These are phyloP conservation scores for Coecobrya sp. DNA, from an alignment of 2,888 invertebrate genomes.

Conservation along the genomic window DNA sequence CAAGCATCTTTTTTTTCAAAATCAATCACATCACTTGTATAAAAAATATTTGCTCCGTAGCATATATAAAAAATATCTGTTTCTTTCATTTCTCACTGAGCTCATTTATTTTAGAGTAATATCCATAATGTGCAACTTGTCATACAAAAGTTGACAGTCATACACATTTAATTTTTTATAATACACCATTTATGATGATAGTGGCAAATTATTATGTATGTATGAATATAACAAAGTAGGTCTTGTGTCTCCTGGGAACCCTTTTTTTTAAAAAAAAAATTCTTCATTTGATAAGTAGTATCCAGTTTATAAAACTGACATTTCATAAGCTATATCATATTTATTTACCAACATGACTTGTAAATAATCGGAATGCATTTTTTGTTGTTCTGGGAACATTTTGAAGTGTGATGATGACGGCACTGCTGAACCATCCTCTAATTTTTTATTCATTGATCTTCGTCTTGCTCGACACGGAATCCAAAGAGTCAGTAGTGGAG, in stretches of 20 bases:
- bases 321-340: constrained; percentile 36
- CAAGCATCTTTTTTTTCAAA: neutral
- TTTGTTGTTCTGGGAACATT: constrained; percentile 27
- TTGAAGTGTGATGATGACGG: neutral
- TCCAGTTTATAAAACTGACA: constrained; percentile 65
- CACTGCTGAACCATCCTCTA: neutral
- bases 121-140: constrained; percentile 49
- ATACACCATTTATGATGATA: constrained; percentile 35
- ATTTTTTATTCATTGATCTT: constrained; percentile 37
- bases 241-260: constrained; percentile 55
- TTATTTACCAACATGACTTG: constrained; percentile 40
- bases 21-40: neutral
- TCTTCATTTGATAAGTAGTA: constrained; percentile 1
- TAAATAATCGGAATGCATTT: constrained; percentile 54
- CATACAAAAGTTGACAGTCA: constrained; percentile 34
- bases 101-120: constrained; percentile 35
- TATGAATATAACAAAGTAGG: constrained; percentile 54
- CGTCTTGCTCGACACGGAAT: constrained; percentile 34
- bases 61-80: neutral
- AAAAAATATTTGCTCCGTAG: too few species aligned
- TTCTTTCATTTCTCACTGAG: constrained; percentile 52
- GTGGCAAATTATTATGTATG: neutral
- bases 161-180: constrained; percentile 15
- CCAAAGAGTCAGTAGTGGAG: neutral
- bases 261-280: neutral